Percentiles rank a stretch among this genome's conserved stretches.
Evolutionary conservation across 1,140 invertebrate species (phyloP).

Genomic region (Pseudomyrmex pallidus): DNA sequence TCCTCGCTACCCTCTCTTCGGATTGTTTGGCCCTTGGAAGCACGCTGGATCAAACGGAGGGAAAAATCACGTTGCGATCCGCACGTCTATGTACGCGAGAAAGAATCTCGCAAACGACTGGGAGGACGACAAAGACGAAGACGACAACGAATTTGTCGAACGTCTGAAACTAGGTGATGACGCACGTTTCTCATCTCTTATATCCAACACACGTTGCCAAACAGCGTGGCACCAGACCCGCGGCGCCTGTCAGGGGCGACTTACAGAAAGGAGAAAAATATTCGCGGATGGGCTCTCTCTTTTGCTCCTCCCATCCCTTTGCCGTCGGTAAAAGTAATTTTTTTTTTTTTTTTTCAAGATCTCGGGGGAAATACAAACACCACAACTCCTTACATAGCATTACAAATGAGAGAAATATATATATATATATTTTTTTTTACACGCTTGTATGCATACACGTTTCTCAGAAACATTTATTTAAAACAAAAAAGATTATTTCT

Average conservation of each 20-base stretch:
- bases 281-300: not conserved
- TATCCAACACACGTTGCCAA: conserved; percentile 18
- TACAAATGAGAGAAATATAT: too few species aligned
- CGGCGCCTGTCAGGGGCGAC: conserved; percentile 11
- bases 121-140: not conserved
- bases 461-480: too few species aligned
- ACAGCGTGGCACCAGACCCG: conserved; percentile 19
- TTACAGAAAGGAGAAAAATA: not conserved
- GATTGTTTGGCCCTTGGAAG: conserved; percentile 3
- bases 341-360: too few species aligned
- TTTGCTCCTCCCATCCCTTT: not conserved
- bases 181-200: conserved; percentile 48
- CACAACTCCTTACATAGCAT: too few species aligned
- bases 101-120: conserved; percentile 4
- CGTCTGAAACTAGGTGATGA: conserved; percentile 53
- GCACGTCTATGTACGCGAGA: conserved; percentile 15
- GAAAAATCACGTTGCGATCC: not conserved
- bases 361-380: too few species aligned
- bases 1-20: not conserved
- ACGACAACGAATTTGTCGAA: not conserved
- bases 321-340: too few species aligned
- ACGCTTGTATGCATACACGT: too few species aligned
- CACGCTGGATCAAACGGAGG: not conserved
- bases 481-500: too few species aligned
- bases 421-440: too few species aligned